Conservation (phyloP, 2,797 vertebrate genomes). For the Dallia pectoralis region DNA sequence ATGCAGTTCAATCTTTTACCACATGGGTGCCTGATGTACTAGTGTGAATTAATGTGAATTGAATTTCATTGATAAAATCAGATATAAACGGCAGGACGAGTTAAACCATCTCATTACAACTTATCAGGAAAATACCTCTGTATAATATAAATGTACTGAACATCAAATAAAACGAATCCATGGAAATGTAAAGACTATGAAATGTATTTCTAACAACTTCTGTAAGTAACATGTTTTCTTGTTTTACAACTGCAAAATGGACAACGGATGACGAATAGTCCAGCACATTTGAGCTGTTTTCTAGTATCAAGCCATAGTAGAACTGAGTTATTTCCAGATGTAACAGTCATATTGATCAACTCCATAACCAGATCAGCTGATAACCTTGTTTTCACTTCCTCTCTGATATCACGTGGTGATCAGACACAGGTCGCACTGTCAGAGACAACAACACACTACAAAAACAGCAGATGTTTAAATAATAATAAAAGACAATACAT, state of each 20-base stretch:
- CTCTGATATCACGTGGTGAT: neutral
- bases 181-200: neutral
- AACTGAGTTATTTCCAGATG: neutral
- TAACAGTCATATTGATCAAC: neutral
- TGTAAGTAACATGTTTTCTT: neutral
- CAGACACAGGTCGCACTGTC: neutral
- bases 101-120: neutral
- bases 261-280: neutral
- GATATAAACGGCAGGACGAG: neutral
- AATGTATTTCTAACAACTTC: neutral
- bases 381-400: slow-evolving; percentile 1
- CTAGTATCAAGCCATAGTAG: no score
- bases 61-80: neutral
- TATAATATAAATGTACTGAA: neutral
- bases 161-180: neutral
- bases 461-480: neutral
- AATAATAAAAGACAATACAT: neutral
- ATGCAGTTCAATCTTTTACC: slow-evolving; percentile 8
- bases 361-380: neutral
- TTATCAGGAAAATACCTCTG: neutral
- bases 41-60: neutral
- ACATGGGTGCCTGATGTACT: slow-evolving; percentile 13
- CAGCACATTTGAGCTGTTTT: neutral
- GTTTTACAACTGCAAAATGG: neutral
- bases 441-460: neutral